Evolutionary conservation across 1,140 invertebrate species (phyloP), one percentile per base, ranked within the genome.

Genomic region (Lethocerus indicus): DNA sequence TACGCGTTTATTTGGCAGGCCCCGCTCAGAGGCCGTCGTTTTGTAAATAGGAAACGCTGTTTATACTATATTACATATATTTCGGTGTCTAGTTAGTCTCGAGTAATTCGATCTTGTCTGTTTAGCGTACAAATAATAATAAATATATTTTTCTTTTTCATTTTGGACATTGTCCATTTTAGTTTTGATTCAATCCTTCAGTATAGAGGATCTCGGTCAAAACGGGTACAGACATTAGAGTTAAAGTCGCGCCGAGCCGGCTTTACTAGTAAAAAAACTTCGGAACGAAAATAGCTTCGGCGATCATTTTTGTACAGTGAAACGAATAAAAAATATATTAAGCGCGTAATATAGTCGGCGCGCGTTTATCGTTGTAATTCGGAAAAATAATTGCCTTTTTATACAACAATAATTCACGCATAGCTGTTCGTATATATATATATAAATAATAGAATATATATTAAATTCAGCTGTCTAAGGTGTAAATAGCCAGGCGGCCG

Each of bases 161-260:
- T n/a, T n/a, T n/a, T n/a, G n/a, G n/a, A n/a, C n/a, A n/a, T n/a
- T n/a, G n/a, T n/a, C n/a, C n/a, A n/a, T n/a, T n/a, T n/a, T n/a
- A n/a, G n/a, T n/a, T 53, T 50, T 43, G 40, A 44, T 52, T 53
- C 43, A 50, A 42, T 53, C 52, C 52, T 53, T 53, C 46, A 50
- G 42, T 27, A 37, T 32, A 49, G 52, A 53, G 52, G 52, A 42
- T 42, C 46, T 53, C 52, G 52, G 52, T 53, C 52, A 50, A 53
- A 53, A 53, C 52, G 52, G 52, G 52, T 53, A 53, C 47, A 53
- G 42, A 49, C 32, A 44, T 45, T 39, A 39, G 27, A 36, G 16
- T 27, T 37, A 44, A 40, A 44, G 47, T 28, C 32, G 47, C 16
- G 27, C 14, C 20, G 27, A 32, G 18, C 25, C 39, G 47, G 39